Percentiles rank a stretch among this genome's conserved stretches.
phyloP scores from a whole-genome alignment of 2,888 invertebrate genomes.

The Mamestra brassicae region DNA sequence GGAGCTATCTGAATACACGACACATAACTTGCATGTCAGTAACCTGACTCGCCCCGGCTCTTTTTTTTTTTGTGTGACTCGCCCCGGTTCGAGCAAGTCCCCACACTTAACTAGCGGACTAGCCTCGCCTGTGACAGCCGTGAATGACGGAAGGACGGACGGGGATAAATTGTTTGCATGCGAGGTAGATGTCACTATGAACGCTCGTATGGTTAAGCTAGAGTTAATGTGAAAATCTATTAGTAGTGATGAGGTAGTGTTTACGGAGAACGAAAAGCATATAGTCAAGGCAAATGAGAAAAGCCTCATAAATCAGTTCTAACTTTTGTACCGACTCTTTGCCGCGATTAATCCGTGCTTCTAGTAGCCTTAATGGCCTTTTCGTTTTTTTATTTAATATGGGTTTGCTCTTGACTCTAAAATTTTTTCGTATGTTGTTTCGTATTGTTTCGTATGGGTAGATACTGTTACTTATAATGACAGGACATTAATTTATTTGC shows the following conservation, averaged over 20 bases:
- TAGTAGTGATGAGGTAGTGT: not conserved
- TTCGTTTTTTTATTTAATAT: no score
- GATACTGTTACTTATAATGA: no score
- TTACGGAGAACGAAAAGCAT: not conserved
- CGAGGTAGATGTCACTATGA: constrained; percentile 6
- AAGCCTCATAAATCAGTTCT: not conserved
- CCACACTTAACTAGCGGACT: constrained; percentile 47
- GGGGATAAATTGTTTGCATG: constrained; percentile 54
- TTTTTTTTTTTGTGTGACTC: no score
- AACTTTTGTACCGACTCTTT: not conserved
- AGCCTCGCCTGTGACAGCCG: constrained; percentile 33
- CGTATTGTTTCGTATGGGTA: no score
- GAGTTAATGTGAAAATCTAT: not conserved
- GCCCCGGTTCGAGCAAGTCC: constrained; percentile 30
- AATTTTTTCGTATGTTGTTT: no score
- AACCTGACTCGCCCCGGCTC: constrained; percentile 47
- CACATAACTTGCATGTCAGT: constrained; percentile 64
- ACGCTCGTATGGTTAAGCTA: not conserved
- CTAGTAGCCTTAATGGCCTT: no score
- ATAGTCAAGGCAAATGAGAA: not conserved
- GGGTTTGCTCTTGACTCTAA: no score
- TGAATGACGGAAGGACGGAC: constrained; percentile 64
- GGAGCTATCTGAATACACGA: constrained; percentile 56
- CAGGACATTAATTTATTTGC: no score
- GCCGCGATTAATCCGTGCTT: no score